Evolutionary conservation across 2,113 vertebrate species (phyloP).

Genomic region (Pollimyrus isidori): DNA sequence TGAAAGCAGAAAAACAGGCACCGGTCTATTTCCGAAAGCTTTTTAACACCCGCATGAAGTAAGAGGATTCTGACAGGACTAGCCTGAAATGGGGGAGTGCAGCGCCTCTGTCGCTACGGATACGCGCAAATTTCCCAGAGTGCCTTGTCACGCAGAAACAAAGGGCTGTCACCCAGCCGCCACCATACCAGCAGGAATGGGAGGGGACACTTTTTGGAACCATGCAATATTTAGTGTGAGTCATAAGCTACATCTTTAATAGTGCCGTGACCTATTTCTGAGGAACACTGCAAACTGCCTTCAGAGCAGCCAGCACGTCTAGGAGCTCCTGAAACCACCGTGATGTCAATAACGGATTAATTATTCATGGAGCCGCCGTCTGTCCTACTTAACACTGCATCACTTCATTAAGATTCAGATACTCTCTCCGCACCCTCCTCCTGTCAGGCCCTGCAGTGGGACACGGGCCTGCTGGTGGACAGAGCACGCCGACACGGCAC

Average conservation of each 20-base stretch:
- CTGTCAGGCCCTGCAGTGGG: constrained; percentile 20
- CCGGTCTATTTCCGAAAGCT: background rate
- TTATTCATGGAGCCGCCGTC: constrained; percentile 53
- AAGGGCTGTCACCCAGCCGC: constrained; percentile 8
- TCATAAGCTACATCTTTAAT: constrained; percentile 47
- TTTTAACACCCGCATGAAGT: background rate
- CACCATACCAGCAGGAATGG: background rate
- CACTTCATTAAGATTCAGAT: constrained; percentile 46
- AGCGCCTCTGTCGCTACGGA: background rate
- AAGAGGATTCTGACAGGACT: background rate
- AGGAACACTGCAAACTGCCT: constrained; percentile 42
- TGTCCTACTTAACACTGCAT: constrained; percentile 44
- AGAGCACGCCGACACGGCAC: background rate
- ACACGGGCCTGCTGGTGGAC: background rate
- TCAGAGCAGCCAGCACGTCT: constrained; percentile 36
- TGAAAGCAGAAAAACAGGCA: background rate
- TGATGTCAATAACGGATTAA: constrained; percentile 55
- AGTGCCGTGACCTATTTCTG: constrained; percentile 54
- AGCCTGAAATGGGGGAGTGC: background rate
- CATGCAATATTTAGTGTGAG: constrained; percentile 40
- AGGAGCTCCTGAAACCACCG: constrained; percentile 39
- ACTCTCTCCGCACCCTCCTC: constrained; percentile 24
- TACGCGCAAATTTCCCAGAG: constrained; percentile 1
- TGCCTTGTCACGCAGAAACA: constrained; percentile 1
- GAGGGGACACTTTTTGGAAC: constrained; percentile 10